These are phyloP conservation scores for Brachypteracias leptosomus DNA, from an alignment of 2,113 vertebrate species.

Conservation along the genomic window DNA sequence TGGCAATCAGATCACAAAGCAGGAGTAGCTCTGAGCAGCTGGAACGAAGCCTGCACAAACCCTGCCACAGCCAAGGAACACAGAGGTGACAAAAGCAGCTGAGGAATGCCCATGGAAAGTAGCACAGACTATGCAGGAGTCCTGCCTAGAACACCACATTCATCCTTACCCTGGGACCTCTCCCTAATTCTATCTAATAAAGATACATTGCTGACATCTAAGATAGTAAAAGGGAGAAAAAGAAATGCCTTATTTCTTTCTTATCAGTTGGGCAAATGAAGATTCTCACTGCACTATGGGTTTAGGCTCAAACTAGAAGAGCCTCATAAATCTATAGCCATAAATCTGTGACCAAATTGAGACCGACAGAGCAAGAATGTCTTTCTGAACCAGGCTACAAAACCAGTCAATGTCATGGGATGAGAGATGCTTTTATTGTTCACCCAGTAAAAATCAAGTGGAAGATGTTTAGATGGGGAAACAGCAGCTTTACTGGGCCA, in stretches of 20 bases:
- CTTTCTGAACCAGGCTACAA: neutral
- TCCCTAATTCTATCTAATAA: neutral
- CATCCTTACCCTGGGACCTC: neutral
- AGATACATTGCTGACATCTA: neutral
- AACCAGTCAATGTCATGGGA: neutral
- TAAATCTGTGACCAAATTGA: neutral
- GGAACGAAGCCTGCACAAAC: neutral
- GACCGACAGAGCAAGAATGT: neutral
- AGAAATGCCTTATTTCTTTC: neutral
- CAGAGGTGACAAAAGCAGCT: neutral
- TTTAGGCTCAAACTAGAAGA: neutral
- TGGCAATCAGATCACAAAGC: neutral
- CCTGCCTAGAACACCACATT: neutral
- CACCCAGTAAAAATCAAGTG: neutral
- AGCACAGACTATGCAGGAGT: neutral
- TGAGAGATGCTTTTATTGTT: conserved; percentile 32
- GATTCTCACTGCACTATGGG: neutral
- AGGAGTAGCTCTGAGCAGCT: neutral
- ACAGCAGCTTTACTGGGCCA: conserved; percentile 12
- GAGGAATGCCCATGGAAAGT: neutral
- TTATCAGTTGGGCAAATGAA: neutral
- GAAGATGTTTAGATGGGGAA: neutral
- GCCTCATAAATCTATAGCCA: neutral
- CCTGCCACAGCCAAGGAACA: neutral
- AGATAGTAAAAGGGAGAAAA: neutral